phyloP scores from a whole-genome alignment of 2,888 invertebrate species.

The Pemphredon lugubris region DNA sequence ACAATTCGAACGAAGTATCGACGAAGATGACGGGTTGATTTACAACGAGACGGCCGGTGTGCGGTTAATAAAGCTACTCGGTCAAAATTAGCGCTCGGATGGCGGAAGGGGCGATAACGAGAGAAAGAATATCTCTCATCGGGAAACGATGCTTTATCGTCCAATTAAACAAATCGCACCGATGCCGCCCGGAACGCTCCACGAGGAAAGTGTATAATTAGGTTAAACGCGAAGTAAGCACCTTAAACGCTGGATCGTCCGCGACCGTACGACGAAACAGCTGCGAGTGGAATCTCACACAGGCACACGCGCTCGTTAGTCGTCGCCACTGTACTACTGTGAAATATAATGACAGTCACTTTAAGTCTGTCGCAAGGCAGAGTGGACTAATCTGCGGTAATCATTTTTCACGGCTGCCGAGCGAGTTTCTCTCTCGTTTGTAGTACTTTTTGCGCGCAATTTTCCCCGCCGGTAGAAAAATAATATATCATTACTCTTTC shows the following conservation, averaged over 20 bases:
- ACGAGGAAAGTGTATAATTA: constrained; percentile 50
- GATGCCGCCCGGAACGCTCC: not conserved
- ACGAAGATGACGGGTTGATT: no score
- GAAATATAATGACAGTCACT: constrained; percentile 48
- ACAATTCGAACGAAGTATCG: no score
- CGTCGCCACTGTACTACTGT: constrained; percentile 24
- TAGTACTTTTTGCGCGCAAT: not conserved
- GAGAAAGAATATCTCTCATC: not conserved
- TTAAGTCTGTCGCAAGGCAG: constrained; percentile 48
- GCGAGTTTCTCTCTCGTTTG: constrained; percentile 30
- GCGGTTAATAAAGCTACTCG: no score
- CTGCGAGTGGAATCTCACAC: constrained; percentile 17
- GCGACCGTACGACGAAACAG: constrained; percentile 19
- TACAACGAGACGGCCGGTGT: no score
- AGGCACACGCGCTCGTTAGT: constrained; percentile 33
- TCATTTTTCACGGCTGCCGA: constrained; percentile 37
- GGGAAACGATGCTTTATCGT: constrained; percentile 21
- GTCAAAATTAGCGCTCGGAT: no score
- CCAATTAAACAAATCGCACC: constrained; percentile 35
- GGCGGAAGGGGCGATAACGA: not conserved
- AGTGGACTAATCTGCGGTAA: constrained; percentile 49
- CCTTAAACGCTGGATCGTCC: constrained; percentile 13
- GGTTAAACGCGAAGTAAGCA: constrained; percentile 57
- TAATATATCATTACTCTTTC: no score
- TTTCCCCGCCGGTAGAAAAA: not conserved